Evolutionary conservation across 2,888 invertebrate genomes (phyloP).

Genomic region (Steromphala cineraria): DNA sequence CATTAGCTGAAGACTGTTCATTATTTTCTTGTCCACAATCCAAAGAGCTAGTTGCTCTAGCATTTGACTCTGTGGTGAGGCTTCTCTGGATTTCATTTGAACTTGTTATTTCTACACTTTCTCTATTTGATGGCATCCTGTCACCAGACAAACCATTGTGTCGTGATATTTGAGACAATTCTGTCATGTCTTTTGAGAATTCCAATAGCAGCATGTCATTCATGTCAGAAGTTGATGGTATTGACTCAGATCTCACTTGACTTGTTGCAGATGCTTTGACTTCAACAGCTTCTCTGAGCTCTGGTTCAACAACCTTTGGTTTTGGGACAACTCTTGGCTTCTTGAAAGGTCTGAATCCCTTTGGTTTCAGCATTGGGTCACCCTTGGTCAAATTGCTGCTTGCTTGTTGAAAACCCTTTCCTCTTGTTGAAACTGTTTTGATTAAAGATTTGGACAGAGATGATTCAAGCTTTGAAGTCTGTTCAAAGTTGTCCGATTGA

Average conservation of each 20-base stretch:
- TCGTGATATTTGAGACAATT: background rate
- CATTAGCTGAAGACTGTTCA: too few species aligned
- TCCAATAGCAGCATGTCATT: constrained; percentile 25
- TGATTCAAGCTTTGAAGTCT: background rate
- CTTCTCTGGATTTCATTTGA: too few species aligned
- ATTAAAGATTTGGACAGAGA: background rate
- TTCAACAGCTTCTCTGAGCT: background rate
- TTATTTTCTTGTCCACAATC: too few species aligned
- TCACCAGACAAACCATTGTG: too few species aligned
- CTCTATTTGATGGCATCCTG: too few species aligned
- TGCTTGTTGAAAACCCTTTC: background rate
- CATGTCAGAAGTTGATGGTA: constrained; percentile 10
- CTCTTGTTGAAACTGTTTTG: background rate
- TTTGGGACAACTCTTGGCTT: constrained; percentile 38
- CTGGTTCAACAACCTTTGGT: background rate
- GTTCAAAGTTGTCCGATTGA: background rate
- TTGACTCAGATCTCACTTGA: background rate
- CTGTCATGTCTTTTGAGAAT: constrained; percentile 25
- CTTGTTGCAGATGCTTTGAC: background rate
- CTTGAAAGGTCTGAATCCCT: constrained; percentile 63
- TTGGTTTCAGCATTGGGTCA: constrained; percentile 34
- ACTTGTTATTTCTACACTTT: too few species aligned
- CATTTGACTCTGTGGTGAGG: too few species aligned
- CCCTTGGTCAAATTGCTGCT: background rate
- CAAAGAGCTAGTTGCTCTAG: too few species aligned